phyloP scores from a whole-genome alignment of 2,888 invertebrate species.

The Ochropacha duplaris region DNA sequence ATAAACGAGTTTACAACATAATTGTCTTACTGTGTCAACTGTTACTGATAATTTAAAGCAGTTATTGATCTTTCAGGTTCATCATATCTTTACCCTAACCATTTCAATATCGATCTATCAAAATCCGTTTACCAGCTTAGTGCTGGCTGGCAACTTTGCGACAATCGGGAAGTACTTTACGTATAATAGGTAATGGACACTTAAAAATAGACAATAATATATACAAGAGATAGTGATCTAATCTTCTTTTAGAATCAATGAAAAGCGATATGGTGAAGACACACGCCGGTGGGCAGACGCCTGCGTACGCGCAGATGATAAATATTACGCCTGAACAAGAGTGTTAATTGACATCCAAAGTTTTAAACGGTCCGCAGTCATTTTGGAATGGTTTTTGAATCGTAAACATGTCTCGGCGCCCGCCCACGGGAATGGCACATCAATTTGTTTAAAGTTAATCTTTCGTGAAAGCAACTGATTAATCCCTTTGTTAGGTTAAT shows the following conservation, averaged over 20 bases:
- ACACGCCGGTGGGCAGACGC: conserved; percentile 42
- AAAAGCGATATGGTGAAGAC: conserved; percentile 37
- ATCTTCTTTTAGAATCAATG: conserved; percentile 25
- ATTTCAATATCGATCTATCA: too few species aligned
- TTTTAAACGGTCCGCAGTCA: conserved; percentile 39
- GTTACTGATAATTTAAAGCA: neutral
- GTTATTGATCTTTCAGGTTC: too few species aligned
- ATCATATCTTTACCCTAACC: too few species aligned
- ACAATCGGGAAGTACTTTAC: too few species aligned
- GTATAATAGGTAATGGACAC: neutral
- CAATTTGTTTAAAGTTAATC: conserved; percentile 77
- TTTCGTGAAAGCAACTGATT: conserved; percentile 66
- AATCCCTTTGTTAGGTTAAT: conserved; percentile 71
- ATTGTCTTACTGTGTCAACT: neutral
- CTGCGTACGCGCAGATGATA: conserved; percentile 38
- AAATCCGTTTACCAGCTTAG: too few species aligned
- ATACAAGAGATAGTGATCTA: conserved; percentile 21
- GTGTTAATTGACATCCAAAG: conserved; percentile 61
- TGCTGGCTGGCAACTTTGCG: too few species aligned
- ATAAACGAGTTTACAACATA: conserved; percentile 20
- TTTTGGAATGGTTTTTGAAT: conserved; percentile 41
- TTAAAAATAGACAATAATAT: neutral
- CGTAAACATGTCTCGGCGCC: conserved; percentile 58
- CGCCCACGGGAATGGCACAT: conserved; percentile 58
- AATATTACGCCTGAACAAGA: conserved; percentile 43